Evolutionary conservation across 2,888 invertebrate genomes (phyloP).

Genomic region (Lasius fuliginosus): DNA sequence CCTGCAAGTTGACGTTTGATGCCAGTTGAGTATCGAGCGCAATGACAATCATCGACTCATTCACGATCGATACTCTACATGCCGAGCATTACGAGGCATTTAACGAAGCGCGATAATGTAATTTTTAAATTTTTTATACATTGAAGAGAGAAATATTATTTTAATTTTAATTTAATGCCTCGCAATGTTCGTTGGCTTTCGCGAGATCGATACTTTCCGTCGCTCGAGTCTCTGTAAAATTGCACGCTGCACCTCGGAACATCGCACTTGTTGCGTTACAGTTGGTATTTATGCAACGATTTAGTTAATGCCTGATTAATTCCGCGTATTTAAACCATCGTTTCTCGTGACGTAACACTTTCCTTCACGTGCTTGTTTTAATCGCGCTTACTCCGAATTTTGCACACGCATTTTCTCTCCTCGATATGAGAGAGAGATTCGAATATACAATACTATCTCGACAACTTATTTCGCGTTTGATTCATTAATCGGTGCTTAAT

Average conservation of each 20-base stretch:
- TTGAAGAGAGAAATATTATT: not conserved
- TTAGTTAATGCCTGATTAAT: slow-evolving; percentile 56
- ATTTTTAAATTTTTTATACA: not conserved
- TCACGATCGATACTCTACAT: slow-evolving; percentile 19
- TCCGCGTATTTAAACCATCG: slow-evolving; percentile 65
- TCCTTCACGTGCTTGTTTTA: slow-evolving; percentile 61
- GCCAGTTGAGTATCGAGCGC: slow-evolving; percentile 41
- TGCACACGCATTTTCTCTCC: slow-evolving; percentile 67
- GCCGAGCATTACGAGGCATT: slow-evolving; percentile 11
- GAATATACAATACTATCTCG: not conserved
- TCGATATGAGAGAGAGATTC: slow-evolving; percentile 39
- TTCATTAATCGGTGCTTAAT: slow-evolving; percentile 49
- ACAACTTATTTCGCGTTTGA: slow-evolving; percentile 70
- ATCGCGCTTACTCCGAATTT: slow-evolving; percentile 67
- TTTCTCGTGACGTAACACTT: slow-evolving; percentile 65
- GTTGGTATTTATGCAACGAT: not conserved
- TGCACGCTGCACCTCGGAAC: not conserved
- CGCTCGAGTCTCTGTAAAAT: slow-evolving; percentile 43
- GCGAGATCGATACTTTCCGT: slow-evolving; percentile 1
- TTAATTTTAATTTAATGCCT: not conserved
- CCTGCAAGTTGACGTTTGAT: slow-evolving; percentile 67
- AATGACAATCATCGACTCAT: slow-evolving; percentile 21
- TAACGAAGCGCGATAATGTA: not conserved
- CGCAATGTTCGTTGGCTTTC: not conserved
- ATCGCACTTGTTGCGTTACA: not conserved